Evolutionary conservation across 2,113 vertebrate genomes (phyloP), one percentile per base, ranked within the genome.

Genomic region (Ceyx cyanopectus): DNA sequence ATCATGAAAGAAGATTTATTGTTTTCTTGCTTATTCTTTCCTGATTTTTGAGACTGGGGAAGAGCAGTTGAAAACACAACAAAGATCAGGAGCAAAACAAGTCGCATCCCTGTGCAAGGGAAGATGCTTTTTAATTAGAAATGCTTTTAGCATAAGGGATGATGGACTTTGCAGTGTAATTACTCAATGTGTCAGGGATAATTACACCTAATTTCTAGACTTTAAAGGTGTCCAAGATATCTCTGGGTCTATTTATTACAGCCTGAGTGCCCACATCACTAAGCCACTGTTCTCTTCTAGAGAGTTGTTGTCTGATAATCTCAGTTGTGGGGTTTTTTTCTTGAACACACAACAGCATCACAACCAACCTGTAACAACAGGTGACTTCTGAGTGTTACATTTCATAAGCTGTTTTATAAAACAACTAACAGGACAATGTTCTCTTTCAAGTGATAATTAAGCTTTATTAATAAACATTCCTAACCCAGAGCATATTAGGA

Each of bases 51-150:
- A 80, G 56, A 23, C 27, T 18, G 11, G 5, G 23, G 37, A 84
- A 41, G 48, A 45, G 10, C 12, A 74, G 74, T 50, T 29, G n/a
- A 72, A 93, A 92, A 63, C 26, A 21, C 18, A 73, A 75, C 67
- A 84, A 96, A 82, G 45, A 74, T 23, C 60, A 70, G 80, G 26
- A 93, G 37, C 53, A 94, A 78, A 62, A 2, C 4, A 73, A 65
- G 54, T 19, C 32, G 43, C 0, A 0, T 23, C 57, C 27, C 27
- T 34, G 5, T 10, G 21, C 30, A 78, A 66, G 22, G 26, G 19
- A 93, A 93, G 29, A 56, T 12, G 21, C 24, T 93, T 81, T 80
- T 46, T 83, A 96, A 92, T 93, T 96, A 96, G 10, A 90, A 92
- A 23, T 75, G 48, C 26, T 91, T 94, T 78, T 76, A 82, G 77